A percentile compares a stretch with the other conserved stretches of the same genome.
Evolutionary conservation across 2,797 vertebrate species (phyloP).

Genomic region (Danio aesculapii): DNA sequence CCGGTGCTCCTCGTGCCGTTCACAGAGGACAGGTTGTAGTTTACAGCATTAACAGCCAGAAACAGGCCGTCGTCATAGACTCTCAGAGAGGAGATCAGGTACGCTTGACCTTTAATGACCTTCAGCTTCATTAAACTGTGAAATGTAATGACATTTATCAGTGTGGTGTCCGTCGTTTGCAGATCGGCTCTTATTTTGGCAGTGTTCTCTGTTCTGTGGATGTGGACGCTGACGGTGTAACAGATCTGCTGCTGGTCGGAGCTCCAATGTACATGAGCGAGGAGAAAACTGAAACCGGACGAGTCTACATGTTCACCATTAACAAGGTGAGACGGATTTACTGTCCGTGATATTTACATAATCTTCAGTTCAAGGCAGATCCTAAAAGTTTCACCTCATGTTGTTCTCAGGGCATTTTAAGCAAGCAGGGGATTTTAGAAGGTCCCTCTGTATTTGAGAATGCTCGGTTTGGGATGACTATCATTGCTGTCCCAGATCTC

Average conservation of each 20-base stretch:
- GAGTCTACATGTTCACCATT: conserved; percentile 84
- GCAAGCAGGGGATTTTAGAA: conserved; percentile 75
- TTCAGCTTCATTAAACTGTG: background rate
- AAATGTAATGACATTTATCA: background rate
- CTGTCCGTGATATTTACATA: background rate
- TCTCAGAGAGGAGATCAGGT: conserved; percentile 87
- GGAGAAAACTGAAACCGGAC: conserved; percentile 85
- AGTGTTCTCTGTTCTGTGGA: conserved; percentile 87
- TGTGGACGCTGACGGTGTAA: conserved; percentile 78
- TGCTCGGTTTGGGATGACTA: conserved; percentile 92
- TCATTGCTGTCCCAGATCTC: conserved; percentile 89
- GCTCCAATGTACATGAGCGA: conserved; percentile 88
- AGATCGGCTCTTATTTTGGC: conserved; percentile 90
- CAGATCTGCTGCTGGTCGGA: conserved; percentile 87
- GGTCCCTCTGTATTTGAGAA: conserved; percentile 69
- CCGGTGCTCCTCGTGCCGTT: conserved; percentile 86
- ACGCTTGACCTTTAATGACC: conserved; percentile 9
- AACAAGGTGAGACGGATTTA: conserved; percentile 72
- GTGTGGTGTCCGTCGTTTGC: conserved; percentile 6
- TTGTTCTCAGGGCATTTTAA: conserved; percentile 78
- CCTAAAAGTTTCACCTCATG: background rate
- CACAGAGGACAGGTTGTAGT: conserved; percentile 86
- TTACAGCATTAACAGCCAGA: conserved; percentile 74
- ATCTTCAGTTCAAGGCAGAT: background rate
- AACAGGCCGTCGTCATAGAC: conserved; percentile 76